Evolutionary conservation across 2,113 vertebrate species (phyloP), one percentile per base, ranked within the genome.

Genomic region (Melozone crissalis): DNA sequence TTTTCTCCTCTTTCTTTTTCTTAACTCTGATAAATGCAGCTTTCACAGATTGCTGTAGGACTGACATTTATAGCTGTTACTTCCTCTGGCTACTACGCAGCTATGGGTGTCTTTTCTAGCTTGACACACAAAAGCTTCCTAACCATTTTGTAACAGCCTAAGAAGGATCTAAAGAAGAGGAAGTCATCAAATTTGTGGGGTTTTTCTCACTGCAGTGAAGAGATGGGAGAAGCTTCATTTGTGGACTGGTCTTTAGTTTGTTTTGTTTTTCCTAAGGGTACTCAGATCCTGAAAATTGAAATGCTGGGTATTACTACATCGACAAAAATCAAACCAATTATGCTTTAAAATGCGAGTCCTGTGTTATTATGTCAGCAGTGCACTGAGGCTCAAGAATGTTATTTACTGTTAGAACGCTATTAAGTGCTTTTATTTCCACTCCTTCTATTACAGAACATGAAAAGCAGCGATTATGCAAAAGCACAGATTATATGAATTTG

Each of bases 401-500:
- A 86, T 95, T 97, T 97, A 87, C 76, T 83, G 65, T 94, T 89
- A 80, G 86, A 92, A 81, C 3, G 27, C 84, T 91, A 92, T 96
- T 97, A 94, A 97, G 80, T 93, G 83, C 74, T 96, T 95, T 95
- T 94, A 90, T 96, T 96, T 94, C 97, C 58, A 96, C 51, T 97
- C 84, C 69, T 96, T 98, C 93, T 97, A 39, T 98, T 97, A 96
- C 96, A 99, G 99, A 99, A 97, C 99, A 99, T 46, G 99, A 99
- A 68, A 99, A 99, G 96, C 99, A 99, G 74, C 98, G 98, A 78
- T 98, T 99, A 98, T 99, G 99, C 98, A 99, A 99, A 98, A 99
- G 99, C 97, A 99, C 99, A 1, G 99, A 99, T 97, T 99, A 99
- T 97, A 99, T 99, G 99, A 99, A 99, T 98, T 98, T 99, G 97